Percentiles rank a stretch among this genome's conserved stretches.
phyloP scores from a whole-genome alignment of 2,797 vertebrate genomes.

The Platyrinchus mystaceus region DNA sequence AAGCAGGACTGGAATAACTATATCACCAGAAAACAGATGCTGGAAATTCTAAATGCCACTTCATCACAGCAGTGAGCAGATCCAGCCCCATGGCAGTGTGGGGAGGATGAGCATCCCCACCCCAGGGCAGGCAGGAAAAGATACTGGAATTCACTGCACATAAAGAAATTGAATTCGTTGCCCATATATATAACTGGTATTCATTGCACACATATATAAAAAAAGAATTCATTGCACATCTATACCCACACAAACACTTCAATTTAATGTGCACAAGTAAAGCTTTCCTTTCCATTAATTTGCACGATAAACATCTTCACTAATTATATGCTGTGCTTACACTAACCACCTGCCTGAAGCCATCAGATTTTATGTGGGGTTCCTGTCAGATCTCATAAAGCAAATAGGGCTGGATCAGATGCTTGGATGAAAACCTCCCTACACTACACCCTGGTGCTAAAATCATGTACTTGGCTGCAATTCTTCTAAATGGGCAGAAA shows the following conservation, averaged over 20 bases:
- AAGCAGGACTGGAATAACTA: no score
- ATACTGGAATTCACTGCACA: not conserved
- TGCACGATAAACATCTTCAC: not conserved
- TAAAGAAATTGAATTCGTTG: not conserved
- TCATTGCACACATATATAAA: not conserved
- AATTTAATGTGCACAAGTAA: not conserved
- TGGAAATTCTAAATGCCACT: not conserved
- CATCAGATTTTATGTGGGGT: not conserved
- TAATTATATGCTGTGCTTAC: slow-evolving; percentile 6
- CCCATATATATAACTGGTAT: not conserved
- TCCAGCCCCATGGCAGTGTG: not conserved
- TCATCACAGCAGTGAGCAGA: not conserved
- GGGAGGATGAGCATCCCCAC: not conserved
- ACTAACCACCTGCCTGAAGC: slow-evolving; percentile 34
- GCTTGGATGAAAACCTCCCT: not conserved
- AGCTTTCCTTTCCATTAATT: not conserved
- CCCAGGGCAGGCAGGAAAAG: not conserved
- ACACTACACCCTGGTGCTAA: not conserved
- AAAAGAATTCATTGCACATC: not conserved
- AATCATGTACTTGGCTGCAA: fast-evolving
- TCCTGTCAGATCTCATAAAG: not conserved
- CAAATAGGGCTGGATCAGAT: not conserved
- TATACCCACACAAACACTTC: not conserved
- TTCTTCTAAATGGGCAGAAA: not conserved
- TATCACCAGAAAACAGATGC: not conserved